These are phyloP conservation scores for Cylloceria caligata DNA, from an alignment of 2,888 invertebrate genomes.

Conservation along the genomic window DNA sequence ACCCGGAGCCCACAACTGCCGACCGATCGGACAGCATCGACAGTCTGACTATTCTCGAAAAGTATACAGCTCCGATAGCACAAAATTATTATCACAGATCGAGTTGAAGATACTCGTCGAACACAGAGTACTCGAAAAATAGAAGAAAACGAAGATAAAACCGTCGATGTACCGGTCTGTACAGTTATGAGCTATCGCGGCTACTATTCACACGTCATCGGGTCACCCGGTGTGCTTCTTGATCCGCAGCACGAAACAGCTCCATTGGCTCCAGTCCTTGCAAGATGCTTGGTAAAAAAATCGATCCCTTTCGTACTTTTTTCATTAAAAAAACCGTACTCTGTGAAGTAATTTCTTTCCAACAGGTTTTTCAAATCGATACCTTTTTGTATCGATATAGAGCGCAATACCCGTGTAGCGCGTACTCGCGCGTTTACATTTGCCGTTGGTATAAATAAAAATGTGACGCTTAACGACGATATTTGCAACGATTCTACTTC, in stretches of 20 bases:
- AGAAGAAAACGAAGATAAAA: slow-evolving; percentile 27
- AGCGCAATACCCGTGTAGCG: not conserved
- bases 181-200: not conserved
- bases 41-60: slow-evolving; percentile 33
- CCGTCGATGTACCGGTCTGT: not conserved
- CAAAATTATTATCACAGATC: slow-evolving; percentile 54
- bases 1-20: not conserved
- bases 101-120: slow-evolving; percentile 15
- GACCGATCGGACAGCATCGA: slow-evolving; percentile 8
- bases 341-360: not conserved
- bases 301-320: not conserved
- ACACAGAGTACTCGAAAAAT: slow-evolving; percentile 24
- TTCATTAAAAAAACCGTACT: too few species aligned
- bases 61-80: slow-evolving; percentile 43
- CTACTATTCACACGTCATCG: not conserved
- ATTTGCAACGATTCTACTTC: slow-evolving; percentile 1
- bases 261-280: not conserved
- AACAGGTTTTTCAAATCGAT: not conserved
- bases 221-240: not conserved
- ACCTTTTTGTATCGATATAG: not conserved
- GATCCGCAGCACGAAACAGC: not conserved
- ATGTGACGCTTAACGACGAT: not conserved
- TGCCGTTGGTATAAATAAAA: not conserved
- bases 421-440: not conserved
- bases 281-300: not conserved